A percentile compares a stretch with the other conserved stretches of the same genome.
Evolutionary conservation across 2,113 vertebrate genomes (phyloP).

Genomic region (Hoplias malabaricus): DNA sequence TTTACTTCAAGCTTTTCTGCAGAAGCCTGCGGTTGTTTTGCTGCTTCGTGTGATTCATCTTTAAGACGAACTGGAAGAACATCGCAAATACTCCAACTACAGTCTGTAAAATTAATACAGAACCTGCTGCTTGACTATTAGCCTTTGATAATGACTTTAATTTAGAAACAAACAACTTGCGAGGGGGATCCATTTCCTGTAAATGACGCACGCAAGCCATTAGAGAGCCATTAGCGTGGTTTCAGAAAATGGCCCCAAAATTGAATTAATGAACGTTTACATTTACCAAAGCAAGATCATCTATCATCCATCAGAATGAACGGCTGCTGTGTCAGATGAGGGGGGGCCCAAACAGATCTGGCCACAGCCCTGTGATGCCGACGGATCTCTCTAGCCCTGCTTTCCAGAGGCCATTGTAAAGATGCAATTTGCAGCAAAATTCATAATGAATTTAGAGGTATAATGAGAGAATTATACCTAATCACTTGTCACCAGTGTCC

Average conservation of each 20-base stretch:
- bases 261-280: slow-evolving; percentile 37
- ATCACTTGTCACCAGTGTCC: neutral
- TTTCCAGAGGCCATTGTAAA: slow-evolving; percentile 19
- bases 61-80: neutral
- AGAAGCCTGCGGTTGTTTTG: neutral
- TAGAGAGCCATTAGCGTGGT: slow-evolving; percentile 1
- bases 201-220: neutral
- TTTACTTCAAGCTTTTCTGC: neutral
- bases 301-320: slow-evolving; percentile 9
- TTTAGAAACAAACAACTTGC: neutral
- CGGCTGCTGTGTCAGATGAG: slow-evolving; percentile 8
- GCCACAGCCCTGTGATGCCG: slow-evolving; percentile 9
- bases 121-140: slow-evolving; percentile 4
- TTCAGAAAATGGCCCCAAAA: slow-evolving; percentile 5
- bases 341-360: neutral
- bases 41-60: neutral
- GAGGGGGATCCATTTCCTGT: neutral
- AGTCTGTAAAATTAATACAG: neutral
- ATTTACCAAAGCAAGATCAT: slow-evolving; percentile 13
- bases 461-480: slow-evolving; percentile 41
- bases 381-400: neutral
- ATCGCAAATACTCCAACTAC: slow-evolving; percentile 10
- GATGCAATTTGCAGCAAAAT: slow-evolving; percentile 48
- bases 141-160: neutral
- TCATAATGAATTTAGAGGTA: slow-evolving; percentile 40